Evolutionary conservation across 2,113 vertebrate genomes (phyloP).

Genomic region (Rhizomys pruinosus): DNA sequence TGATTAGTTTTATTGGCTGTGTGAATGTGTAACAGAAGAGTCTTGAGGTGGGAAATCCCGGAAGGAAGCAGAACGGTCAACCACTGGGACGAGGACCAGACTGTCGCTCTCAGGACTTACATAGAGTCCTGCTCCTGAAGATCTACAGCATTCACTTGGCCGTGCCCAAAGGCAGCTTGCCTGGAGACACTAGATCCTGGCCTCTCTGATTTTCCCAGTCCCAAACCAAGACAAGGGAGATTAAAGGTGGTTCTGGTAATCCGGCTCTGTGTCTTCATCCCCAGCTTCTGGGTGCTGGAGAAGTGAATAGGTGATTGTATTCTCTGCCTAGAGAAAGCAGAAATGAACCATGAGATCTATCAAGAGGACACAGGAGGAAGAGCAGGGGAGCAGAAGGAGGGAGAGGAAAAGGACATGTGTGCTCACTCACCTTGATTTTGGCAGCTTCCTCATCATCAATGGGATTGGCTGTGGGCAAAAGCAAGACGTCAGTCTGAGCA

Average conservation of each 20-base stretch:
- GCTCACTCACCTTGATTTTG: conserved; percentile 63
- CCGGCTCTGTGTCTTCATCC: conserved; percentile 36
- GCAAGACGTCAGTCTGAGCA: background rate
- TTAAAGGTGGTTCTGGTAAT: conserved; percentile 66
- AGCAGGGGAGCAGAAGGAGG: background rate
- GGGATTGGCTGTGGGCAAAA: conserved; percentile 40
- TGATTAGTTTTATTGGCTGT: background rate
- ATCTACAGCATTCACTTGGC: background rate
- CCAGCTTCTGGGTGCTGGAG: conserved; percentile 50
- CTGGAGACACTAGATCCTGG: background rate
- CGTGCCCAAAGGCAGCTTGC: background rate
- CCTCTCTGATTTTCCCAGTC: background rate
- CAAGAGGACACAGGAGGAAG: background rate
- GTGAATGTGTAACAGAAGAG: background rate
- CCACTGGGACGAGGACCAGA: background rate
- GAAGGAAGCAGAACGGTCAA: background rate
- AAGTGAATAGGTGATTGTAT: conserved; percentile 76
- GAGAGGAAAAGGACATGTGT: background rate
- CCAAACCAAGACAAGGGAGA: background rate
- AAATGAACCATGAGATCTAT: background rate
- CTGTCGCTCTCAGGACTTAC: background rate
- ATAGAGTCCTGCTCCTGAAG: background rate
- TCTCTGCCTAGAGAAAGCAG: conserved; percentile 59
- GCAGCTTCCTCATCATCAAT: background rate
- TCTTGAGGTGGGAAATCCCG: background rate